Conservation (phyloP, 2,888 invertebrate genomes). For the Aspidiotus destructor region DNA sequence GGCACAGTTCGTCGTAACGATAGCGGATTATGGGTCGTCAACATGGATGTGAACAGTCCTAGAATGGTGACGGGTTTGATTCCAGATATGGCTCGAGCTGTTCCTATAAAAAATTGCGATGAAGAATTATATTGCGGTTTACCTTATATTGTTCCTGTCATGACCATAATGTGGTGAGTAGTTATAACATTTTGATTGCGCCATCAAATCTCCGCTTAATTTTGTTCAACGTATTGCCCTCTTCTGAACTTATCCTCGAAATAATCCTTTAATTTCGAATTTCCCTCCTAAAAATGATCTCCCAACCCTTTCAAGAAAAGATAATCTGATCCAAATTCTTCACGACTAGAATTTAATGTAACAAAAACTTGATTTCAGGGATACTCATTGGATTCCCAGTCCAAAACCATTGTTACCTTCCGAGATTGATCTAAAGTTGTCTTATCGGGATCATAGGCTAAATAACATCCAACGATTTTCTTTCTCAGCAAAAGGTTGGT, state of each 20-base stretch:
- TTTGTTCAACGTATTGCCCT: no score
- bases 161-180: slow-evolving; percentile 52
- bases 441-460: slow-evolving; percentile 42
- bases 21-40: slow-evolving; percentile 60
- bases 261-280: no score
- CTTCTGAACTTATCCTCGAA: no score
- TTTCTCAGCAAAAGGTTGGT: slow-evolving; percentile 47
- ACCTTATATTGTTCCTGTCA: slow-evolving; percentile 68
- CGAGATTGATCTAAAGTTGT: slow-evolving; percentile 46
- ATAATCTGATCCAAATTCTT: background rate
- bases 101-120: slow-evolving; percentile 50
- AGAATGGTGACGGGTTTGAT: slow-evolving; percentile 50
- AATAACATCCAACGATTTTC: slow-evolving; percentile 44
- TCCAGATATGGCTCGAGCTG: slow-evolving; percentile 47
- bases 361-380: slow-evolving; percentile 40
- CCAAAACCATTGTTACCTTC: slow-evolving; percentile 47
- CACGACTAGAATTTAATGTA: no score
- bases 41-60: slow-evolving; percentile 65
- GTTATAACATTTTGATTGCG: slow-evolving; percentile 13
- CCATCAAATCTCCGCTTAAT: no score
- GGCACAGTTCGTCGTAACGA: slow-evolving; percentile 46
- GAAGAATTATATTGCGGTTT: slow-evolving; percentile 63
- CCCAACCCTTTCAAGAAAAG: background rate
- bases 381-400: slow-evolving; percentile 53
- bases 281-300: background rate